phyloP scores from a whole-genome alignment of 2,888 invertebrate species.

The Spilosoma lubricipeda region DNA sequence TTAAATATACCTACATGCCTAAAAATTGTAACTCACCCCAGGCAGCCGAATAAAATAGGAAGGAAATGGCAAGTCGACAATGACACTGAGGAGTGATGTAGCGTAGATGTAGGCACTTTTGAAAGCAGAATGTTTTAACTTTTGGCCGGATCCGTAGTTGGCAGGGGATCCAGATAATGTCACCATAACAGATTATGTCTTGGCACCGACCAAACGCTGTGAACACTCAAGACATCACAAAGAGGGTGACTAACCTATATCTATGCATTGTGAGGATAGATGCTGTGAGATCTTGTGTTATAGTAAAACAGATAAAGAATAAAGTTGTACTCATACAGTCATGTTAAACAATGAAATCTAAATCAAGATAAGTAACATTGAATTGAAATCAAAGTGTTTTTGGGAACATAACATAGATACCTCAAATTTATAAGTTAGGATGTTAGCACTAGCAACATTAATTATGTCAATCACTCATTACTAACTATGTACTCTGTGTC shows the following conservation, averaged over 20 bases:
- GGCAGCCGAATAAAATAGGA: constrained; percentile 16
- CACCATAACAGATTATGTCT: constrained; percentile 85
- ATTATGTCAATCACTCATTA: too few species aligned
- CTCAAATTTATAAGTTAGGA: background rate
- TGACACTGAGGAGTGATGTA: constrained; percentile 31
- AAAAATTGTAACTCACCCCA: constrained; percentile 3
- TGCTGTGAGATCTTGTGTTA: constrained; percentile 4
- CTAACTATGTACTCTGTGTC: too few species aligned
- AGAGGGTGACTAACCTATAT: constrained; percentile 60
- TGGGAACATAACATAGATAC: background rate
- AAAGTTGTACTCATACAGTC: background rate
- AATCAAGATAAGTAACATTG: background rate
- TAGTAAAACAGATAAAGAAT: background rate
- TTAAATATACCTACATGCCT: background rate
- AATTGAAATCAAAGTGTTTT: too few species aligned
- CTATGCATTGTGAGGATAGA: constrained; percentile 57
- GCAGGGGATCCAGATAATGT: constrained; percentile 81
- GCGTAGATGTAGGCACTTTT: constrained; percentile 57
- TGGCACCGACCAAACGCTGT: constrained; percentile 73
- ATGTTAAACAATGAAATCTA: background rate
- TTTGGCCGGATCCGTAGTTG: constrained; percentile 76
- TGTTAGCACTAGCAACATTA: background rate
- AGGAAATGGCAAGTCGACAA: constrained; percentile 21
- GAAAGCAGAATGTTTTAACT: constrained; percentile 72
- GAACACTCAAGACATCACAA: constrained; percentile 71